Conservation (phyloP, 1,140 invertebrate species). For the Idris sp. region DNA sequence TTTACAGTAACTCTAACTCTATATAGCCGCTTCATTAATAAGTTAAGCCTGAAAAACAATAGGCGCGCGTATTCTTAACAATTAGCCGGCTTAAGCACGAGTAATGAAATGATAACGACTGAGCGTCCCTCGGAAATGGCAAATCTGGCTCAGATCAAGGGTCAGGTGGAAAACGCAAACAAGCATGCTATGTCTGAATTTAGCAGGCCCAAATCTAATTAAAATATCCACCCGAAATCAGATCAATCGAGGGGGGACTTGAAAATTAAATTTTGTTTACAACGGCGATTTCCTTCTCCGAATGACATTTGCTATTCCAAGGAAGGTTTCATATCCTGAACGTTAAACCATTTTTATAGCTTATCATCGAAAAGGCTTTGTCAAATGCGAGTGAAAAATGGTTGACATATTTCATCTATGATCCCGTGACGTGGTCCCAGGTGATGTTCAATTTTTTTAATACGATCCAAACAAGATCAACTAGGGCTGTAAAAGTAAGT, state of each 20-base stretch:
- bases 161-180: conserved; percentile 23
- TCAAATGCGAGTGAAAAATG: conserved; percentile 51
- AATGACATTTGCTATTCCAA: too few species aligned
- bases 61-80: conserved; percentile 68
- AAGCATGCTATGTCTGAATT: conserved; percentile 20
- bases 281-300: too few species aligned
- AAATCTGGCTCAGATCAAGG: conserved; percentile 45
- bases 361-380: conserved; percentile 17
- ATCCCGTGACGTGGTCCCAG: conserved; percentile 53
- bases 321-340: conserved; percentile 1
- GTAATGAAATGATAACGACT: conserved; percentile 73
- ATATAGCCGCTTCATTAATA: conserved; percentile 73
- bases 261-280: too few species aligned
- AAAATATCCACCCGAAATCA: too few species aligned
- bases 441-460: conserved; percentile 61
- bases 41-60: conserved; percentile 71
- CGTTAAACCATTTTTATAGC: conserved; percentile 33
- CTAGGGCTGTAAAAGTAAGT: conserved; percentile 55
- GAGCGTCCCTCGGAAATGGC: conserved; percentile 47
- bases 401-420: conserved; percentile 50
- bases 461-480: conserved; percentile 57
- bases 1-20: too few species aligned
- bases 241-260: too few species aligned
- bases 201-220: too few species aligned
- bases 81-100: conserved; percentile 69